Base-by-base conservation (phyloP, 2,113 vertebrate species). In the Girardinichthys multiradiatus region DNA sequence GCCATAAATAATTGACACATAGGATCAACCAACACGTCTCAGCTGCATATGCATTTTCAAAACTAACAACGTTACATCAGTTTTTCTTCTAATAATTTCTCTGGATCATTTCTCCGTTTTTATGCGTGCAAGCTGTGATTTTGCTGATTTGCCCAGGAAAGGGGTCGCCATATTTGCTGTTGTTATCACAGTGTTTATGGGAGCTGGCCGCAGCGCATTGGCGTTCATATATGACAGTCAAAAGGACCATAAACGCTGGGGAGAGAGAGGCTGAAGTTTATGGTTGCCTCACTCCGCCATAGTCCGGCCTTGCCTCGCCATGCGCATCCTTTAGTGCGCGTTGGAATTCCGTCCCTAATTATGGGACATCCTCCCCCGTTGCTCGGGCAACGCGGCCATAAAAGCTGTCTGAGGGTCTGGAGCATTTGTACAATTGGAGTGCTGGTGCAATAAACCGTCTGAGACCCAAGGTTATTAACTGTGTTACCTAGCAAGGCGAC, bases 311-410 rank as follows among this genome's bases (percentile, higher is more conserved):
- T 92, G 90, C 86, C 94, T 91, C 92, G 90, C 87, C 92, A 91
- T 90, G 89, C 93, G 95, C 95, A 93, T 94, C 95, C 80, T 93
- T 93, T 94, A 89, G 93, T 91, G 90, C 92, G 91, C 92, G 95
- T 94, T 95, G 96, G 95, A 96, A 97, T 97, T 94, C 95, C 93
- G 95, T 93, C 90, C 93, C 96, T 96, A 96, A 96, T 98, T 96
- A 97, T 96, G 95, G 93, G 92, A 92, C 95, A 97, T 97, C 95
- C 95, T 97, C 95, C 91, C 58, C 84, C 93, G 94, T 92, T 93
- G 92, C 95, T 95, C 87, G 89, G 94, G 95, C 95, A 97, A 96
- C 95, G 91, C 58, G 83, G 91, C 93, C 95, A 94, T 97, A 97
- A 97, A 96, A 96, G 87, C 91, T 94, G 95, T 92, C 95, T 95